Percentiles rank a stretch among this genome's conserved stretches.
These are phyloP conservation scores for Elanus axillaris DNA, from an alignment of 2,113 vertebrate genomes.

Conservation along the genomic window DNA sequence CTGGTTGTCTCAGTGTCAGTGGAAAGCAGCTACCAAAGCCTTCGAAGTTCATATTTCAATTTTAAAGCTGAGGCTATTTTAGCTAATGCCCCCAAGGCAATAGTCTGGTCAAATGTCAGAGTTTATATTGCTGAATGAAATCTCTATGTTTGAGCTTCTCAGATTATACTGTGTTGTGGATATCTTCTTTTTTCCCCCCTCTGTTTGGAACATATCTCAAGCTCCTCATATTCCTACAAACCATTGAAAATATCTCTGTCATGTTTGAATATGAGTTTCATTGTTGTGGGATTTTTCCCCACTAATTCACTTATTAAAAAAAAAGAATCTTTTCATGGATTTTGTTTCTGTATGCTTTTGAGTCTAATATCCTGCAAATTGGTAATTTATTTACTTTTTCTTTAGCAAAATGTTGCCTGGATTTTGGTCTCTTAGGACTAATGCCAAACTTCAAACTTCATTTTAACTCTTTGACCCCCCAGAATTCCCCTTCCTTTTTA, in stretches of 20 bases:
- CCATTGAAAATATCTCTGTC: not conserved
- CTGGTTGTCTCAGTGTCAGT: not conserved
- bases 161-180: not conserved
- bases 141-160: not conserved
- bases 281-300: not conserved
- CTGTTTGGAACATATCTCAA: not conserved
- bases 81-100: conserved; percentile 37
- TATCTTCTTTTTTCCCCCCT: not conserved
- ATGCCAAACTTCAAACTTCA: not conserved
- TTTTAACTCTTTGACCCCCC: not conserved
- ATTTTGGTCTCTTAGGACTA: not conserved
- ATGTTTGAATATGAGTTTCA: not conserved
- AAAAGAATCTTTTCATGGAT: not conserved
- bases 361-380: not conserved
- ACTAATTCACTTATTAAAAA: not conserved
- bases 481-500: not conserved
- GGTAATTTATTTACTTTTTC: not conserved
- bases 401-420: not conserved
- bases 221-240: not conserved
- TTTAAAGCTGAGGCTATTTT: conserved; percentile 57
- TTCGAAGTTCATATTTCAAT: conserved; percentile 53
- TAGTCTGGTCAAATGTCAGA: conserved; percentile 53
- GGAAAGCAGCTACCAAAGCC: conserved; percentile 9
- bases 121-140: conserved; percentile 52
- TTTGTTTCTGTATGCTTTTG: not conserved